phyloP scores from a whole-genome alignment of 2,113 vertebrate species.

The Mobula hypostoma region DNA sequence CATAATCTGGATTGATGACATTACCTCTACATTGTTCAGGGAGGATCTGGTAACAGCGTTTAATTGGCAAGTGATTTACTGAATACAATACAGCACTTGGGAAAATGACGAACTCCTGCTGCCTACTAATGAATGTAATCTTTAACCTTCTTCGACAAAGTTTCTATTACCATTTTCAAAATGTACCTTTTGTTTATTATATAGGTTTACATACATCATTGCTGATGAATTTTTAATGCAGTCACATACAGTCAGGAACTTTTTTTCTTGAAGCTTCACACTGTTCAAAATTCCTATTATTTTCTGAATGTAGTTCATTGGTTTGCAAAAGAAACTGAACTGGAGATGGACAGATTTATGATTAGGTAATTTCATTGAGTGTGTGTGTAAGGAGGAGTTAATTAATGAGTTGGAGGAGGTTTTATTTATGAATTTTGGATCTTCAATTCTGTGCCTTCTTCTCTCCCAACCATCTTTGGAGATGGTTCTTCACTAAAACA shows the following conservation, averaged over 20 bases:
- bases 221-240: conserved; percentile 4
- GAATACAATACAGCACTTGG: neutral
- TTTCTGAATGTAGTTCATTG: neutral
- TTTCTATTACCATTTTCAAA: neutral
- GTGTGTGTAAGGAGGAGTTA: neutral
- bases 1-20: neutral
- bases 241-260: neutral
- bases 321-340: neutral
- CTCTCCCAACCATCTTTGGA: neutral
- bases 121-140: neutral
- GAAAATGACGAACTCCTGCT: neutral
- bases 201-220: neutral
- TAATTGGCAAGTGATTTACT: conserved; percentile 8
- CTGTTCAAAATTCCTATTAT: neutral
- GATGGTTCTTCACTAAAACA: neutral
- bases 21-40: neutral
- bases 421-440: neutral
- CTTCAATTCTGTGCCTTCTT: neutral
- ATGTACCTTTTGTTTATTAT: neutral
- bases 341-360: neutral
- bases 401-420: neutral
- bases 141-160: neutral
- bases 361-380: neutral
- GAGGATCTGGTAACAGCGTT: neutral
- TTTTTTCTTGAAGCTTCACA: neutral